Base-by-base conservation (phyloP, 2,888 invertebrate genomes). In the Ichneumoninae sp. region DNA sequence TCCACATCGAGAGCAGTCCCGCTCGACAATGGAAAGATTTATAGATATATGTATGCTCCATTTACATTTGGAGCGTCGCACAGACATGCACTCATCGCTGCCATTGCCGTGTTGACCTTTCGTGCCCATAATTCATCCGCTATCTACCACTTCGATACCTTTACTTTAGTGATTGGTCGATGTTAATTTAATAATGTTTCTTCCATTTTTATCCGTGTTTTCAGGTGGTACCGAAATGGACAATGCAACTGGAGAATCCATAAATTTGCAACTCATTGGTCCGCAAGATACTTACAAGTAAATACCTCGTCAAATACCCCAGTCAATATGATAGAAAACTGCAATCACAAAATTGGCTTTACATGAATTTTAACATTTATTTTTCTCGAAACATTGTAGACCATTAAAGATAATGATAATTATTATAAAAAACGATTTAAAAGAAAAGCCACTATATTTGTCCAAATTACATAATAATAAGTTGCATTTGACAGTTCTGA, bases 241-340 rank as follows among this genome's bases (percentile, higher is more conserved):
- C 71, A 90, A 89, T 75, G 87, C 90, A 44, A 91, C 91, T 84
- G 91, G 89, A 78, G 92, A 92, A 85, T 87, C 89, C 22, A 86
- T 92, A 69, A 91, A 89, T 70, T 87, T 92, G 90, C 91, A 91
- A 78, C 87, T 90, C n/a, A 88, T 91, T 66, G 87, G 87, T 66
- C 86, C 88, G 4, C 87, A 88, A 86, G 81, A 90, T 83, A 83
- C 89, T 69, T 88, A 85, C 88, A 92, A 91, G 92, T 92, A 75
- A 50, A 36, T 26, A 8, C 16, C 1, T 7, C 6, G 6, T 40
- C 2, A 3, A 40, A 40, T 40, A 40, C 40, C 2, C 8, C 40
- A 40, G 36, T 36, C 8, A 8, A 6, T 6, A 36, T 0, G 8
- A 36, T 5, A 36, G 36, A 36, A 36, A 36, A 36, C 36, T 36